These are phyloP conservation scores for Papilio dardanus DNA, from an alignment of 1,140 invertebrate species.

Conservation along the genomic window DNA sequence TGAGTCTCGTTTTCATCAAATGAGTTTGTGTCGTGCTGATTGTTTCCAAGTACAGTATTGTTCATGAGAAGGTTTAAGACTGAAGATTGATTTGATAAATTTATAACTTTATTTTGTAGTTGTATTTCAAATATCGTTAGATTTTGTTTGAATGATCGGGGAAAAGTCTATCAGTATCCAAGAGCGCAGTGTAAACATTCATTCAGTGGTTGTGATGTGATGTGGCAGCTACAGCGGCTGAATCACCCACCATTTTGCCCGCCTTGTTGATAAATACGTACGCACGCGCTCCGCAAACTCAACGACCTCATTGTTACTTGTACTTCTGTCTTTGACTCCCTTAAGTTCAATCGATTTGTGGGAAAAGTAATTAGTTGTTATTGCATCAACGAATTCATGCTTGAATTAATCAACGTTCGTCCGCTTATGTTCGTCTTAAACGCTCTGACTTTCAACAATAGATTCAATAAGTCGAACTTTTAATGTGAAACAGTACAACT, in stretches of 20 bases:
- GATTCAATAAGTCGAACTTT: not conserved
- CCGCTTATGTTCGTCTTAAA: not conserved
- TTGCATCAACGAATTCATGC: not conserved
- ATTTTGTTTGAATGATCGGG: not conserved
- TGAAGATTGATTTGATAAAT: not conserved
- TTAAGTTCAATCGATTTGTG: not conserved
- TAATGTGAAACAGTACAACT: not conserved
- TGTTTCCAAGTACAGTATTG: not conserved
- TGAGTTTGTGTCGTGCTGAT: not conserved
- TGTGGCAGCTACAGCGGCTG: not conserved
- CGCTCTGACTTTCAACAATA: not conserved
- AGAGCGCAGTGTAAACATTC: constrained; percentile 1
- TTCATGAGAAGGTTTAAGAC: no score
- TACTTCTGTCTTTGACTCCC: not conserved
- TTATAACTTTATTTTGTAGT: not conserved
- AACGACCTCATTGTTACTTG: not conserved
- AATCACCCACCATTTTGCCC: not conserved
- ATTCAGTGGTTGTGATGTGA: constrained; percentile 1
- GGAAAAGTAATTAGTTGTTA: not conserved
- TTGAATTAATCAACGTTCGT: not conserved
- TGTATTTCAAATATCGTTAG: not conserved
- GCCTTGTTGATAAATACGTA: not conserved
- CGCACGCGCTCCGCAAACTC: not conserved
- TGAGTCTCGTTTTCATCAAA: not conserved
- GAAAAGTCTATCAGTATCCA: not conserved